These are phyloP conservation scores for Asarcornis scutulata DNA, from an alignment of 2,113 vertebrate species.

Conservation along the genomic window DNA sequence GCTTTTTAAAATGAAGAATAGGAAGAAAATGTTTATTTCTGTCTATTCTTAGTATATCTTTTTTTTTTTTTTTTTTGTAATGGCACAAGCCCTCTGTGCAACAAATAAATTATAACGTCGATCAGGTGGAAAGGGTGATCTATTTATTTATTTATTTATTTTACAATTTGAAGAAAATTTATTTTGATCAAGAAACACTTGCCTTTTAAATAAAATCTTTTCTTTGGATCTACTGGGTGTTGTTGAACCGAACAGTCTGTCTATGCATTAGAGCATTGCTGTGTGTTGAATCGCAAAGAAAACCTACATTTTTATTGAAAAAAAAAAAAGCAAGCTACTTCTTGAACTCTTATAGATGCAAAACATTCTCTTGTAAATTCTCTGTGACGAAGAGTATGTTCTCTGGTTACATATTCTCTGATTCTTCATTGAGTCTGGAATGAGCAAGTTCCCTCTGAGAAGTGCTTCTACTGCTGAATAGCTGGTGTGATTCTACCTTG, in stretches of 20 bases:
- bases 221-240: neutral
- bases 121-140: neutral
- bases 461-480: neutral
- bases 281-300: neutral
- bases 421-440: neutral
- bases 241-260: neutral
- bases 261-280: neutral
- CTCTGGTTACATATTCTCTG: neutral
- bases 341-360: neutral
- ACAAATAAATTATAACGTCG: neutral
- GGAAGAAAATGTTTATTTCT: neutral
- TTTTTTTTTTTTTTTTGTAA: neutral
- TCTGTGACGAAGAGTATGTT: neutral
- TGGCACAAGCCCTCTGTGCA: neutral
- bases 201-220: neutral
- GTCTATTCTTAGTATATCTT: neutral
- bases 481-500: neutral
- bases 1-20: neutral
- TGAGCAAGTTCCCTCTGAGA: neutral
- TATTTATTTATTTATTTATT: neutral
- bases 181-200: neutral
- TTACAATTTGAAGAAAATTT: neutral
- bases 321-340: neutral
- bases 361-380: neutral
- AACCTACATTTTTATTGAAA: neutral